These are phyloP conservation scores for Umimayanthus kanabou DNA, from an alignment of 92 coral and sea anemone genomes.

Conservation along the genomic window DNA sequence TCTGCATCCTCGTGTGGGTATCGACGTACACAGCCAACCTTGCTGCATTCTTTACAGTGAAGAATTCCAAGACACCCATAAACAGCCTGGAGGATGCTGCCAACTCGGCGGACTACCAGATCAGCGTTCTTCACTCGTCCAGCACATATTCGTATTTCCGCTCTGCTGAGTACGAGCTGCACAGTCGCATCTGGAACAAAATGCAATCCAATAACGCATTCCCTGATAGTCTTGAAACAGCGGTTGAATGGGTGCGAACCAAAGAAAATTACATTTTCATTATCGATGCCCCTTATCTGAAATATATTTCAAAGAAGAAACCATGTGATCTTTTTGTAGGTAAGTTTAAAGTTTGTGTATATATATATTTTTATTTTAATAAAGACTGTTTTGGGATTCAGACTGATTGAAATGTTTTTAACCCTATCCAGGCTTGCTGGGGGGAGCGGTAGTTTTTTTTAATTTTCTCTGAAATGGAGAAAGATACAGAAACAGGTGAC, in stretches of 20 bases:
- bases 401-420: no score
- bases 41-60: slow-evolving; percentile 75
- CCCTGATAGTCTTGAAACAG: slow-evolving; percentile 58
- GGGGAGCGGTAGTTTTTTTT: no score
- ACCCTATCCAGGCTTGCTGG: no score
- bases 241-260: slow-evolving; percentile 58
- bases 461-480: no score
- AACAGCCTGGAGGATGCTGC: slow-evolving; percentile 58
- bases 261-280: slow-evolving; percentile 57
- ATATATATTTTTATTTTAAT: no score
- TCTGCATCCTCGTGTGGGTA: slow-evolving; percentile 79
- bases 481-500: no score
- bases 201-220: slow-evolving; percentile 48
- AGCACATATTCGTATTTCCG: slow-evolving; percentile 50
- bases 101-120: slow-evolving; percentile 40
- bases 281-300: slow-evolving; percentile 66
- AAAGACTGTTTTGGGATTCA: no score
- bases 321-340: slow-evolving; percentile 75
- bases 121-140: slow-evolving; percentile 48
- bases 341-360: background rate
- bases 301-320: slow-evolving; percentile 44
- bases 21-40: slow-evolving; percentile 78
- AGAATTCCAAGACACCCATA: slow-evolving; percentile 44
- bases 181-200: slow-evolving; percentile 22
- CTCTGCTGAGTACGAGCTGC: slow-evolving; percentile 5